These are phyloP conservation scores for Sclerurus mexicanus DNA, from an alignment of 2,113 vertebrate genomes.

Conservation along the genomic window DNA sequence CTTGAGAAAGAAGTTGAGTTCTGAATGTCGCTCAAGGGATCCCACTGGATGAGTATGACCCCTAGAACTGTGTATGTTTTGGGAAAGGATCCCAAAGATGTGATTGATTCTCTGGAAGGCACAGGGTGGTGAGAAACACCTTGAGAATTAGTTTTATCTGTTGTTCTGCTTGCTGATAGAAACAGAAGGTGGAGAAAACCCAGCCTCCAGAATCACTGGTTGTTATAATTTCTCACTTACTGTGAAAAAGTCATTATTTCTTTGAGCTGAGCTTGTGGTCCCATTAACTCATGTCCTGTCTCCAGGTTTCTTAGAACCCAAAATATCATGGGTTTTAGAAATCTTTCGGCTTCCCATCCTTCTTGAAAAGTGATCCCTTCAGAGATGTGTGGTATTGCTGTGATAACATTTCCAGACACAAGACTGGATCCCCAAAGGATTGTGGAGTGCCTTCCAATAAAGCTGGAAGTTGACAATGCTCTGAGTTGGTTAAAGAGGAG, in stretches of 20 bases:
- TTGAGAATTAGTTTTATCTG: not conserved
- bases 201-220: fast-evolving
- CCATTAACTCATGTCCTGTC: not conserved
- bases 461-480: not conserved
- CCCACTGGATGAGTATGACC: not conserved
- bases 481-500: not conserved
- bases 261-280: not conserved
- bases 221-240: not conserved
- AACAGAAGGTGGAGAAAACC: not conserved
- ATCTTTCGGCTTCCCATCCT: not conserved
- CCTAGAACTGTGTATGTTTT: not conserved
- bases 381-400: not conserved
- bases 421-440: not conserved
- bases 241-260: not conserved
- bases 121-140: not conserved
- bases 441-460: not conserved
- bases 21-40: not conserved
- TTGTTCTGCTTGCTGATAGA: not conserved
- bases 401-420: not conserved
- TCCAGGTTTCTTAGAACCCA: not conserved
- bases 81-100: not conserved
- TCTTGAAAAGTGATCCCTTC: not conserved
- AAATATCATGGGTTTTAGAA: not conserved
- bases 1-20: not conserved
- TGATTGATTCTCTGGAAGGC: not conserved